Evolutionary conservation across 2,888 invertebrate species (phyloP), one percentile per base, ranked within the genome.

Genomic region (Rotaria socialis): DNA sequence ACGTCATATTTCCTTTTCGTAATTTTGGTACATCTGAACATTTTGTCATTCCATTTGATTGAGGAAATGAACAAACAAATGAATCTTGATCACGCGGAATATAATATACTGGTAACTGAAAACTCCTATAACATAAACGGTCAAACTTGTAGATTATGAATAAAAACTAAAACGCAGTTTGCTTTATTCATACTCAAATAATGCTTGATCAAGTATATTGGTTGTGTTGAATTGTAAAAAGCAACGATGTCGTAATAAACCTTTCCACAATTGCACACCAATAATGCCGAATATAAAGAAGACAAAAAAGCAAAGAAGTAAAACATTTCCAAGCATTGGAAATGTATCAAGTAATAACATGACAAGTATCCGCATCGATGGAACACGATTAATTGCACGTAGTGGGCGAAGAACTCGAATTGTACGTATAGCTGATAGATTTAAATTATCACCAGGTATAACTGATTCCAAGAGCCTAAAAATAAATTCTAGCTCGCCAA

Each of bases 261-360:
- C 99, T 91, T 98, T 96, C 99, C 99, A 99, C 85, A 99, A 93
- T 92, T 99, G 99, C 74, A 99, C 99, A 41, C 99, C 99, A 89
- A 99, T 95, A 90, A 99, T 99, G 88, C 99, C 99, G 91, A 99
- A 99, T 91, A 99, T 99, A 93, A 99, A 99, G 94, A 99, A 99
- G 87, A 99, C 99, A 93, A 99, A 99, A 93, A 99, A 99, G 92
- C 99, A 99, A 88, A 99, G 93, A 88, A 99, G 93, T 86, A 93
- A 90, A 86, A 99, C 99, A 92, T 99, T 99, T 88, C 99, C 98
- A 90, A 99, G 93, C 99, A 99, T 99, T 24, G 99, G 99, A 88
- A 99, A 93, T 11, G 99, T 99, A 92, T 99, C 99, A 90, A 99
- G 93, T 85, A 99, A 93, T 87, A 99, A 93, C 96, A 98, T 99